phyloP scores from a whole-genome alignment of 2,113 vertebrate species.

The Hippocampus mohnikei region DNA sequence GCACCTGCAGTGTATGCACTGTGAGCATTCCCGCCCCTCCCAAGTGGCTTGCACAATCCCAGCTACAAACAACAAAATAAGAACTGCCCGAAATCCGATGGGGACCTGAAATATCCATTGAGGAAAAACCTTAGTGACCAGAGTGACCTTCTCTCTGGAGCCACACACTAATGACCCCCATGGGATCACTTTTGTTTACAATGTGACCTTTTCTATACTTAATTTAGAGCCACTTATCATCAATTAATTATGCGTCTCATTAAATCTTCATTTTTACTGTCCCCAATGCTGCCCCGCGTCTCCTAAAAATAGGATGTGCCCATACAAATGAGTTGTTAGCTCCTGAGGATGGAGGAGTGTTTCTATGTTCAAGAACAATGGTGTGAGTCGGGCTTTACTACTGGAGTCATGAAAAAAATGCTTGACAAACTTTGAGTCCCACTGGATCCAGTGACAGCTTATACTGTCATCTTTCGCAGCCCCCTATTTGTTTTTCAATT shows the following conservation, averaged over 20 bases:
- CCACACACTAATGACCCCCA: constrained; percentile 7
- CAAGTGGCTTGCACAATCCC: no score
- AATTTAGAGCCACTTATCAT: background rate
- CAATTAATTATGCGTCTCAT: constrained; percentile 7
- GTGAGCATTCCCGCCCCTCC: background rate
- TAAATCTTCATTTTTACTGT: background rate
- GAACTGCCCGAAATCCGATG: constrained; percentile 2
- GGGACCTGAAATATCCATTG: constrained; percentile 4
- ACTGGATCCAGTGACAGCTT: background rate
- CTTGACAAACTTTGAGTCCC: background rate
- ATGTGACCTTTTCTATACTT: constrained; percentile 14
- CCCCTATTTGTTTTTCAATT: no score
- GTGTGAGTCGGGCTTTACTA: background rate
- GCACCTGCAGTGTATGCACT: background rate
- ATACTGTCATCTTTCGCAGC: no score
- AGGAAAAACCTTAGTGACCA: background rate
- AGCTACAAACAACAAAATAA: background rate
- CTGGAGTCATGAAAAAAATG: background rate
- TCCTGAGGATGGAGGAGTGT: background rate
- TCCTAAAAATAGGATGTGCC: background rate
- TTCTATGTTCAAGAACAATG: background rate
- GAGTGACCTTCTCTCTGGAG: constrained; percentile 6
- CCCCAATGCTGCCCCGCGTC: background rate
- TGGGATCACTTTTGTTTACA: constrained; percentile 10
- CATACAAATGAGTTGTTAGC: background rate